Conservation (phyloP, 2,888 invertebrate genomes). For the Torymus tubicola region DNA sequence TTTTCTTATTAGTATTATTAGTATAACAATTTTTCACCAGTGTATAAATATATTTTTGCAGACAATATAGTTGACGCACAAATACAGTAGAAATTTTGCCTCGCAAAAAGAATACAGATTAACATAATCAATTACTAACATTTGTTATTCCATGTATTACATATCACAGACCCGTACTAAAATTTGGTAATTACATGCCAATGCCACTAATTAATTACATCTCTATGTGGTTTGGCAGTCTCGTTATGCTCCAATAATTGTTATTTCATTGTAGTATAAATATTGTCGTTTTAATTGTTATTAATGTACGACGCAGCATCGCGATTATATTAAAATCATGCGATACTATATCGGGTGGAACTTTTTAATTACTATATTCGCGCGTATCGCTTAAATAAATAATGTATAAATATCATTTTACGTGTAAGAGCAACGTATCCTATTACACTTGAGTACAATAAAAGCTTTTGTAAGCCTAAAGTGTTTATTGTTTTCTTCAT, state of each 20-base stretch:
- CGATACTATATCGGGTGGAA: slow-evolving; percentile 48
- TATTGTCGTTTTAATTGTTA: slow-evolving; percentile 60
- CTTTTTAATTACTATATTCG: slow-evolving; percentile 49
- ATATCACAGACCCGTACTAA: slow-evolving; percentile 60
- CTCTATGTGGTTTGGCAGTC: slow-evolving; percentile 51
- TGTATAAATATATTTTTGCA: slow-evolving; percentile 41
- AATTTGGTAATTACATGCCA: slow-evolving; percentile 53
- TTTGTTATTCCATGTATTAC: slow-evolving; percentile 55
- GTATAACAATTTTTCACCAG: slow-evolving; percentile 41
- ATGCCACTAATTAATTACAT: slow-evolving; percentile 39
- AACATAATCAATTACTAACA: slow-evolving; percentile 51
- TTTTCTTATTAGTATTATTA: slow-evolving; percentile 13
- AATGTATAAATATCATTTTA: slow-evolving; percentile 52
- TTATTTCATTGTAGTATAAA: slow-evolving; percentile 60
- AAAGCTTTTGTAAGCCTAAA: slow-evolving; percentile 48
- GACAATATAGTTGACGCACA: slow-evolving; percentile 36
- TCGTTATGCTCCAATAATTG: slow-evolving; percentile 55
- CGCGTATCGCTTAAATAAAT: slow-evolving; percentile 56
- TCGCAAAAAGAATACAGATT: slow-evolving; percentile 38
- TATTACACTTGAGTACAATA: slow-evolving; percentile 52
- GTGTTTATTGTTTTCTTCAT: slow-evolving; percentile 27
- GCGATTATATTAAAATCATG: slow-evolving; percentile 41
- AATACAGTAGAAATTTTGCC: slow-evolving; percentile 47
- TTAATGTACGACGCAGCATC: slow-evolving; percentile 47
- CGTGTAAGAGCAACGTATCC: slow-evolving; percentile 26